These are phyloP conservation scores for Phataginus tricuspis DNA, from an alignment of 2,797 vertebrate species.

Conservation along the genomic window DNA sequence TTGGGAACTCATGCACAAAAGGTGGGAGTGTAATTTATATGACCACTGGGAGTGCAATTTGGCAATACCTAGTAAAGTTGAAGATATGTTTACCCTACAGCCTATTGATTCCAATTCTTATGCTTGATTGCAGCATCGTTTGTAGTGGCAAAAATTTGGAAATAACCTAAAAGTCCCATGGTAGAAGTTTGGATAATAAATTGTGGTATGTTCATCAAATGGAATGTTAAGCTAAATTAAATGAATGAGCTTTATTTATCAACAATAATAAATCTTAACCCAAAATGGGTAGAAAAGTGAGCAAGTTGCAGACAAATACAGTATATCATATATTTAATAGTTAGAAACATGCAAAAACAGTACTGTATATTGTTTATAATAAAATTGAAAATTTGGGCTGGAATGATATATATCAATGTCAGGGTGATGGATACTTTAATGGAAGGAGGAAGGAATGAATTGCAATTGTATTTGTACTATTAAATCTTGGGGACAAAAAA, in stretches of 20 bases:
- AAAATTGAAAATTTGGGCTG: constrained; percentile 27
- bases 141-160: constrained; percentile 16
- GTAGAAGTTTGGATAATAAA: not conserved
- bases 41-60: not conserved
- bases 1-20: not conserved
- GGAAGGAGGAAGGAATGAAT: not conserved
- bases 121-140: not conserved
- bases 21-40: constrained; percentile 1
- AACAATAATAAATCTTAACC: constrained; percentile 30
- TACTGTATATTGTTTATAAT: not conserved
- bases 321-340: not conserved
- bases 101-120: not conserved
- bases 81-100: not conserved
- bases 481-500: constrained; percentile 31
- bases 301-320: not conserved
- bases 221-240: not conserved
- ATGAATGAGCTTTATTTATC: constrained; percentile 1
- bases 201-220: not conserved
- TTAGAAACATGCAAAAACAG: not conserved
- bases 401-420: not conserved
- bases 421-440: not conserved
- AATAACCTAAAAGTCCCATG: not conserved
- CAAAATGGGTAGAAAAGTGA: not conserved
- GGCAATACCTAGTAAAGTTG: not conserved
- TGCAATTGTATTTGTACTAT: not conserved